These are phyloP conservation scores for Agrochola litura DNA, from an alignment of 2,888 invertebrate species.

Conservation along the genomic window DNA sequence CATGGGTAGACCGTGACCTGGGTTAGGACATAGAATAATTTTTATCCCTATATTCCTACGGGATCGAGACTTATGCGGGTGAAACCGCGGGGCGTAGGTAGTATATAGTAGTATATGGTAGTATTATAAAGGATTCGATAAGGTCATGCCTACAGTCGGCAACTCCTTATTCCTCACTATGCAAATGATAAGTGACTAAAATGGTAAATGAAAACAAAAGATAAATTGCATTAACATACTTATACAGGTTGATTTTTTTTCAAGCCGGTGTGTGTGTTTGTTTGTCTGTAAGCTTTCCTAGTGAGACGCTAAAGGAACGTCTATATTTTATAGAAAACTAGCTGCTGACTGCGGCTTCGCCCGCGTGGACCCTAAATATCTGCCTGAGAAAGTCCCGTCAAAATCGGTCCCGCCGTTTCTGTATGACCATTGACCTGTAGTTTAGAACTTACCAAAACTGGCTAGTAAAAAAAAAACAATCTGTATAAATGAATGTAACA, in stretches of 20 bases:
- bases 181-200: constrained; percentile 25
- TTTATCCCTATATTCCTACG: no score
- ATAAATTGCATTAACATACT: background rate
- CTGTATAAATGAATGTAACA: constrained; percentile 12
- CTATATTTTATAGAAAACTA: background rate
- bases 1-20: no score
- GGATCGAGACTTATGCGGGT: no score
- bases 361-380: no score
- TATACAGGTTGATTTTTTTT: background rate
- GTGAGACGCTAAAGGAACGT: background rate
- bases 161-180: constrained; percentile 20
- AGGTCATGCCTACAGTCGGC: constrained; percentile 38
- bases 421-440: background rate
- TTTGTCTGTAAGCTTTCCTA: background rate
- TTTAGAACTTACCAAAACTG: background rate
- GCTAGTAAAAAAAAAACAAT: background rate
- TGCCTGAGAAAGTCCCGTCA: no score
- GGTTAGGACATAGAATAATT: no score
- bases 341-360: no score
- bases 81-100: no score
- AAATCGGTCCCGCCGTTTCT: background rate
- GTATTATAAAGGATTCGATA: constrained; percentile 38
- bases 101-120: no score
- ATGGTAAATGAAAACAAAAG: constrained; percentile 24
- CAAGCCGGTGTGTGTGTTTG: background rate